Base-by-base conservation (phyloP, 1,140 invertebrate genomes). In the Macrocentrus cingulum region DNA sequence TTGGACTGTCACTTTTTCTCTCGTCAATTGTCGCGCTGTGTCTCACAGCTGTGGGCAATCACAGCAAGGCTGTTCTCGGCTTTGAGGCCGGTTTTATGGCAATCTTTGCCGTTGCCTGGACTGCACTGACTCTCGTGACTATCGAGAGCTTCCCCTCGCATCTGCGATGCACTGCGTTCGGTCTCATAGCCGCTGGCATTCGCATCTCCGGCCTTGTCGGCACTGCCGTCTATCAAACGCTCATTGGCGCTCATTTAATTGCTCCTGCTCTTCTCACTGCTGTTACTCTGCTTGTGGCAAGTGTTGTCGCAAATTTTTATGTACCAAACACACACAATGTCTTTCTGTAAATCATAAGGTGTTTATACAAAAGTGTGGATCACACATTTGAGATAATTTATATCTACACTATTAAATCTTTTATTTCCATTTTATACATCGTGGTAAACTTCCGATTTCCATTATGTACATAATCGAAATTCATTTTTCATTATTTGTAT, bases 141-240 rank as follows among this genome's bases (percentile, higher is more conserved):
- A 58, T 76, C 39, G 74, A 76, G 56, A 74, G 67, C 62, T 76
- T 74, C 59, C 73, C 74, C 15, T 71, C 72, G 6, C 74, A 76
- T 58, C 66, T 76, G 44, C 69, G 74, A 42, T 76, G 74, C 60
- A 75, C 73, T n/a, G 72, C 66, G 45, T 76, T 76, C 34, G 74
- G 74, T 9, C 59, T 75, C 9, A 67, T 76, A 64, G 68, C 73
- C 23, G 73, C 68, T 25, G 64, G 56, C 18, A 72, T 75, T 56
- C 64, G 72, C 64, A 64, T 75, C 64, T 71, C 66, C 0, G 73
- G 72, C 42, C 53, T 76, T 15, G 68, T 75, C 58, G 74, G 72
- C 42, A 75, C 72, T 8, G 66, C 65, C 19, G 71, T 66, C 54
- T 76, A 75, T 62, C 69, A 74, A 56, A 72, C 67, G 3, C 66